Evolutionary conservation across 1,140 invertebrate genomes (phyloP).

Genomic region (Lethrus apterus): DNA sequence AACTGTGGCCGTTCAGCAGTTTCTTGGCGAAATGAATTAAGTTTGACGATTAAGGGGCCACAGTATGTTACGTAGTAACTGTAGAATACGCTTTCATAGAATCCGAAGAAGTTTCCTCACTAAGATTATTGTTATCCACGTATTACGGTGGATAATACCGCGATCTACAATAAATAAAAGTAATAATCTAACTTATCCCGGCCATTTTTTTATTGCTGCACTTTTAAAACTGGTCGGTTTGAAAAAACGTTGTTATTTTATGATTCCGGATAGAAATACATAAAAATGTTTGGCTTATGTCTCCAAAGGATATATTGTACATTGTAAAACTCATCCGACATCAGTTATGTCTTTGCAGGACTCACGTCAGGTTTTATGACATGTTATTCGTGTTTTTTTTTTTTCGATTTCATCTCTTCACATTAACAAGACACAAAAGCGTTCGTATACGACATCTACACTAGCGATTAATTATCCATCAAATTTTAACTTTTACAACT

Average conservation of each 20-base stretch:
- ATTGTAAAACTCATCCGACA: slow-evolving; percentile 28
- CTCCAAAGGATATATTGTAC: slow-evolving; percentile 27
- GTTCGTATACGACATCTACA: no score
- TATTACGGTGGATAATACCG: no score
- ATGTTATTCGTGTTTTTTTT: slow-evolving; percentile 7
- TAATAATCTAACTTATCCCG: slow-evolving; percentile 6
- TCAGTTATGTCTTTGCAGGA: slow-evolving; percentile 23
- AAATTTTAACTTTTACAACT: no score
- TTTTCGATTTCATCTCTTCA: neutral
- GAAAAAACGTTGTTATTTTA: slow-evolving; percentile 26
- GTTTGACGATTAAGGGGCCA: slow-evolving; percentile 36
- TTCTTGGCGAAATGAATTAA: slow-evolving; percentile 33
- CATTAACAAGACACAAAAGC: no score
- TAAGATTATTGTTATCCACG: no score
- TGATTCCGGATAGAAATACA: slow-evolving; percentile 28
- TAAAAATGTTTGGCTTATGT: slow-evolving; percentile 30
- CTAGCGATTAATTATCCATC: no score
- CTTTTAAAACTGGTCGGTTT: slow-evolving; percentile 5
- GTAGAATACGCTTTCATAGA: no score
- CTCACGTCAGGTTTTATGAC: slow-evolving; percentile 24
- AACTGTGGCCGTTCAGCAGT: slow-evolving; percentile 16
- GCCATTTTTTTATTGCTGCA: slow-evolving; percentile 3
- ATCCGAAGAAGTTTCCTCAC: no score
- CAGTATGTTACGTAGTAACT: no score
- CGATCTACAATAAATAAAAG: slow-evolving; percentile 17